Base-by-base conservation (phyloP, 2,113 vertebrate genomes). In the Ranitomeya imitator region DNA sequence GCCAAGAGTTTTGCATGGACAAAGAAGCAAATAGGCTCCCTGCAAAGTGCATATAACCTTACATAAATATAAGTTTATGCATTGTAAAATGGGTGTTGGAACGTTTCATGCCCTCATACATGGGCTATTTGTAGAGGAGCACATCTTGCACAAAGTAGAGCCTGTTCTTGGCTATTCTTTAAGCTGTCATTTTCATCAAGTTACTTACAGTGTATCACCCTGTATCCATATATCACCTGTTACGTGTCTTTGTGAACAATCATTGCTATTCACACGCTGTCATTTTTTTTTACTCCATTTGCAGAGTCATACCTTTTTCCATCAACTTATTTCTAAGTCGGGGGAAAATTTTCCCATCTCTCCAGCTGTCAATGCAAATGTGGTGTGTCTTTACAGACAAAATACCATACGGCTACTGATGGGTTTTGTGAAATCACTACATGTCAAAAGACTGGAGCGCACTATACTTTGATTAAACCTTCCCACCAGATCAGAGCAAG, bases 401-500 rank as follows among this genome's bases (percentile, higher is more conserved):
- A 89, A 89, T 85, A 79, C 81, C 55, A 88, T 88, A 83, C 57
- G 57, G 87, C 71, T 89, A 76, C 87, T 78, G 87, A 89, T 89
- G 82, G 81, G 54, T 89, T 85, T 61, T 89, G 81, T 37, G 60
- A 89, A 89, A 89, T 89, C 82, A 89, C 87, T 61, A 90, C 79
- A 61, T 85, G 87, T 85, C 88, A 92, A 83, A 90, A 69, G 88
- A 93, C 90, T 80, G 71, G 21, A 92, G 19, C 37, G 86, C 86
- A 87, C 88, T 90, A 18, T 88, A 89, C 91, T 92, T 90, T 89
- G 71, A 86, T 88, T 79, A 90, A 81, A 90, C 52, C 91, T 89
- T 90, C 86, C 91, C 82, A 57, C 92, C 92, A 93, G 91, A 93
- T 90, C 90, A 92, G 92, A 93, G 91, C 73, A 83, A 54, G 87